Base-by-base conservation (phyloP, 1,140 invertebrate genomes). In the Daktulosphaira vitifoliae region DNA sequence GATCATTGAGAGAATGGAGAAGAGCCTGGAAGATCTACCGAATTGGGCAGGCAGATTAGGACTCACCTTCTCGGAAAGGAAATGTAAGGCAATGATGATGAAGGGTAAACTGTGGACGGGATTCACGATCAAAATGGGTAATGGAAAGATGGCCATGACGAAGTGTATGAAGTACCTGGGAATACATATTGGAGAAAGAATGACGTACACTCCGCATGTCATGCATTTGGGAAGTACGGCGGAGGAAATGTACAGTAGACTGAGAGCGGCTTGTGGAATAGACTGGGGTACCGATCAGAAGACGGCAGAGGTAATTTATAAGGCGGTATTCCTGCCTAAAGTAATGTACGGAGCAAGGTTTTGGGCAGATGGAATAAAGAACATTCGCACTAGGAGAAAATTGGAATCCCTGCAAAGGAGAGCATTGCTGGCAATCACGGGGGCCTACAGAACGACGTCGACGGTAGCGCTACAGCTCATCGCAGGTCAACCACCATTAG, bases 401-500 rank as follows among this genome's bases (percentile, higher is more conserved):
- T 16, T 44, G n/a, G 39, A 7, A 7, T 7, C 5, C n/a, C 4
- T n/a, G n/a, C 56, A 62, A 25, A 42, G 56, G 44, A 18, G 16
- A 3, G 37, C 37, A 8, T 11, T 39, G 6, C n/a, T 62, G 3
- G 11, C 37, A 13, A 42, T 62, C 11, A 38, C 37, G 16, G 38
- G 2, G 6, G 56, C 29, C 3, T 62, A 62, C 38, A 5, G 38
- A 8, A 62, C 56, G 39, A 62, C 38, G 16, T 53, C 37, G 37
- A 56, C 51, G 18, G 39, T 39, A 25, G 51, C 52, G 3, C 20
- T 20, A 13, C 29, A 33, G 48, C 23, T 66, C 7, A 39, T 53
- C 38, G 26, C 29, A 16, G 33, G 29, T 18, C 15, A 64, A 4
- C 25, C 18, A 1, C 52, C 52, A 2, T 18, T 66, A 15, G 20